A percentile compares a stretch with the other conserved stretches of the same genome.
phyloP scores from a whole-genome alignment of 2,888 invertebrate genomes.

The Drosophila siamana region DNA sequence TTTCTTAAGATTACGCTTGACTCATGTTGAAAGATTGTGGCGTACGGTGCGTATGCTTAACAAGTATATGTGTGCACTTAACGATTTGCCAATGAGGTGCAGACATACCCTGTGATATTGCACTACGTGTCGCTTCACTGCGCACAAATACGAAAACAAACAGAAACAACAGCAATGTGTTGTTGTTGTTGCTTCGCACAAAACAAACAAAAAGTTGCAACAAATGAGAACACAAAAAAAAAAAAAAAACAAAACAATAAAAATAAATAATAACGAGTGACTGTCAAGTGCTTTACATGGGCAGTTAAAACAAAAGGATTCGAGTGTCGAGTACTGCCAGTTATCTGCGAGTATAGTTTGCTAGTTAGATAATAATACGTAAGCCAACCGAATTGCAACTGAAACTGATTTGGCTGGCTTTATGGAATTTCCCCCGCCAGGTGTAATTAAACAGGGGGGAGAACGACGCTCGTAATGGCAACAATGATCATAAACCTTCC shows the following conservation, averaged over 20 bases:
- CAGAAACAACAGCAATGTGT: constrained; percentile 7
- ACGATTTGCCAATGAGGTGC: not conserved
- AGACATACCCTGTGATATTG: not conserved
- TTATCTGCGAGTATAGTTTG: constrained; percentile 2
- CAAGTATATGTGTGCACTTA: not conserved
- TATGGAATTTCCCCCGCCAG: constrained; percentile 30
- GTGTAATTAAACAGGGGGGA: constrained; percentile 8
- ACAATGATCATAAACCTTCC: constrained; percentile 33
- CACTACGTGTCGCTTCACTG: not conserved
- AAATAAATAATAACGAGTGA: not conserved
- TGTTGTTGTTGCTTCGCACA: constrained; percentile 38
- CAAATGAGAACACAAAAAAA: constrained; percentile 14
- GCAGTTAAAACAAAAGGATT: constrained; percentile 9
- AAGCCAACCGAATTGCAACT: constrained; percentile 21
- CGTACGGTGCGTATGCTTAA: not conserved
- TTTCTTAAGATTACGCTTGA: too few relatives aligned
- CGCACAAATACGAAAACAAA: not conserved
- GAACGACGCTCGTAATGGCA: constrained; percentile 23
- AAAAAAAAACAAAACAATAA: not conserved
- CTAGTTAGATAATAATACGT: constrained; percentile 19
- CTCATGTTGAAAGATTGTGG: too few relatives aligned
- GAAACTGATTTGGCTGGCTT: constrained; percentile 6
- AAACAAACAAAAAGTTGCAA: constrained; percentile 25
- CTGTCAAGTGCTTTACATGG: not conserved
- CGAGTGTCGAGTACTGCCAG: not conserved